Base-by-base conservation (phyloP, 2,888 invertebrate genomes). In the Hyles lineata region DNA sequence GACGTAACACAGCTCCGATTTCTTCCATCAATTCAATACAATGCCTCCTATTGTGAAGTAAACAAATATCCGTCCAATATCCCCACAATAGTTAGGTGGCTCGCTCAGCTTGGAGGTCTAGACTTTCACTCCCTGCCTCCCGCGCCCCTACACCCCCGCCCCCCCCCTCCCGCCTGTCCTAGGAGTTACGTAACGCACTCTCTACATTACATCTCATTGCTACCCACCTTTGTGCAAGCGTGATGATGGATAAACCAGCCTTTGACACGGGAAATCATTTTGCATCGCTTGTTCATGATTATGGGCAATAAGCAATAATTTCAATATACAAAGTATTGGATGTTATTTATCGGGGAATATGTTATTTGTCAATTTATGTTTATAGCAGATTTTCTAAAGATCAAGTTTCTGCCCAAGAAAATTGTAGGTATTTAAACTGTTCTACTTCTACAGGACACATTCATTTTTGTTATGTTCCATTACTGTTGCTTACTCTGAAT, bases 51-150 rank as follows among this genome's bases (percentile, higher is more conserved):
- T 61, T 61, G 50, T 71, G n/a, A 62, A 23, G 50, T 71, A 71
- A 11, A 70, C 25, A 50, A 69, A 69, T 50, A 58, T 61, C 29
- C 25, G 29, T 61, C 25, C 15, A 43, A 43, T 63, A 67, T 50
- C 67, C 17, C 43, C 50, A 55, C 55, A 55, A 55, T 55, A 19
- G 52, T 17, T 52, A 55, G 21, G 25, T 17, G 61, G 67, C 67
- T 67, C 23, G 67, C 67, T 67, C 23, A 21, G 67, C 43, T 67
- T 43, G 23, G 55, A n/a, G 71, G 71, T 75, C 77, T 76, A 76
- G 76, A 77, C 77, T 77, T 77, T 77, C 77, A 76, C 77, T 77
- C 74, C 76, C 74, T 71, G 74, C 70, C 75, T 75, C 74, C 67
- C 67, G 67, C 43, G 67, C 23, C 67, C 67, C 23, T 43, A 43